Evolutionary conservation across 2,113 vertebrate species (phyloP).

Genomic region (Numida meleagris): DNA sequence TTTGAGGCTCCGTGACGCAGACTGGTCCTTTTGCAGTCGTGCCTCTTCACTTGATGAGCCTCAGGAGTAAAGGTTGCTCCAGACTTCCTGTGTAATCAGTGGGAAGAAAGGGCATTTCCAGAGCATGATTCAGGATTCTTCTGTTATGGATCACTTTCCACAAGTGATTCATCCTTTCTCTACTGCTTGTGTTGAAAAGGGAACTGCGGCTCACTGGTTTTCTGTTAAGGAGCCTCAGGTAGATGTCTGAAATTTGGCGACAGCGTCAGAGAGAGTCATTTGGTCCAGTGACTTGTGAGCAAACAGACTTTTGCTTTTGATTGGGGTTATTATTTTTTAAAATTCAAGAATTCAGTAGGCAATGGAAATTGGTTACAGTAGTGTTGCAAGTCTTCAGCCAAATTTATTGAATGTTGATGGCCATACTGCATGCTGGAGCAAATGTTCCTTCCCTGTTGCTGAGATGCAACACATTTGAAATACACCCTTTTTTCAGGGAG

Average conservation of each 20-base stretch:
- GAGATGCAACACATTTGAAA: not conserved
- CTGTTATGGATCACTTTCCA: not conserved
- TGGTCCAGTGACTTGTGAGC: not conserved
- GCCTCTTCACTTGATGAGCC: not conserved
- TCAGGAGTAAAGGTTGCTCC: not conserved
- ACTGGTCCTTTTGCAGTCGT: fast-evolving
- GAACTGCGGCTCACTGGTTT: not conserved
- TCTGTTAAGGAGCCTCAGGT: not conserved
- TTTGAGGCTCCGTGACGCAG: not conserved
- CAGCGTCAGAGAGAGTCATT: not conserved
- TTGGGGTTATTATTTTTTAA: not conserved
- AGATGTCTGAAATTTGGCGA: not conserved
- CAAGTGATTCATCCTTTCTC: constrained; percentile 2
- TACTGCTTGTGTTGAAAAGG: not conserved
- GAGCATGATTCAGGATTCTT: constrained; percentile 23
- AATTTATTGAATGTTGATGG: not conserved
- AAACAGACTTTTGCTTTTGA: not conserved
- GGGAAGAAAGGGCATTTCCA: constrained; percentile 7
- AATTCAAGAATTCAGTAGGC: not conserved
- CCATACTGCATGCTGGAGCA: not conserved
- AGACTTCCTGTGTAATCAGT: not conserved
- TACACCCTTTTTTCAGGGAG: not conserved
- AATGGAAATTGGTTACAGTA: not conserved
- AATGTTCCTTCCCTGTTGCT: not conserved
- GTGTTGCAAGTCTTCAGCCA: not conserved